Evolutionary conservation across 2,888 invertebrate species (phyloP).

Genomic region (Hyposoter didymator): DNA sequence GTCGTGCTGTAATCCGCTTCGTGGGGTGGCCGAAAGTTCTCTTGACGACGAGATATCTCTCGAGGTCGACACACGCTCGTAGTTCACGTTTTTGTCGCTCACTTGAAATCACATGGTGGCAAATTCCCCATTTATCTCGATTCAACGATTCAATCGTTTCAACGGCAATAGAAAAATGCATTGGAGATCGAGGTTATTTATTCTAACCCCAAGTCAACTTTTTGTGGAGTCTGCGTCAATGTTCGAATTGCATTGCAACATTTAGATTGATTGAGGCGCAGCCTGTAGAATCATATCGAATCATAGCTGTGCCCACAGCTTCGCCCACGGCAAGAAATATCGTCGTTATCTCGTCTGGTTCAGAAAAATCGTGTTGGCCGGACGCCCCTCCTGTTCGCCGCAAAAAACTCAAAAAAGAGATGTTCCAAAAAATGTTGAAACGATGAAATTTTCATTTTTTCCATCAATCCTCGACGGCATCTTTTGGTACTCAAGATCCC

Average conservation of each 20-base stretch:
- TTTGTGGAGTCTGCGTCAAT: not conserved
- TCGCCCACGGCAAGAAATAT: not conserved
- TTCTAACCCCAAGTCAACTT: not conserved
- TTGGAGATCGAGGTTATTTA: not conserved
- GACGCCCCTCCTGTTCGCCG: not conserved
- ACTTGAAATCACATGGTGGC: not conserved
- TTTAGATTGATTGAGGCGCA: not conserved
- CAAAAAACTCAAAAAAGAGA: not conserved
- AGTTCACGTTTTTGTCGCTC: slow-evolving; percentile 16
- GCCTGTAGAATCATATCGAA: not conserved
- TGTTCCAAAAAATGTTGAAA: not conserved
- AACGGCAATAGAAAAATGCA: slow-evolving; percentile 30
- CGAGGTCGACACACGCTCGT: slow-evolving; percentile 34
- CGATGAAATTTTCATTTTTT: too few relatives aligned
- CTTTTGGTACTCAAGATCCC: too few relatives aligned
- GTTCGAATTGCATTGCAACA: not conserved
- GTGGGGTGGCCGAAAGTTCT: slow-evolving; percentile 58
- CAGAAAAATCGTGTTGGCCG: not conserved
- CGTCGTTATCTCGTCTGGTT: not conserved
- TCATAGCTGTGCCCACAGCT: not conserved
- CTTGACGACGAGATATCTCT: slow-evolving; percentile 61
- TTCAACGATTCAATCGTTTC: not conserved
- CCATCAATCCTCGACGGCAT: too few relatives aligned
- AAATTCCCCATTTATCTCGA: slow-evolving; percentile 5
- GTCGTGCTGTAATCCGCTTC: slow-evolving; percentile 49